Conservation (phyloP, 2,888 invertebrate species). For the Campaea margaritaria region DNA sequence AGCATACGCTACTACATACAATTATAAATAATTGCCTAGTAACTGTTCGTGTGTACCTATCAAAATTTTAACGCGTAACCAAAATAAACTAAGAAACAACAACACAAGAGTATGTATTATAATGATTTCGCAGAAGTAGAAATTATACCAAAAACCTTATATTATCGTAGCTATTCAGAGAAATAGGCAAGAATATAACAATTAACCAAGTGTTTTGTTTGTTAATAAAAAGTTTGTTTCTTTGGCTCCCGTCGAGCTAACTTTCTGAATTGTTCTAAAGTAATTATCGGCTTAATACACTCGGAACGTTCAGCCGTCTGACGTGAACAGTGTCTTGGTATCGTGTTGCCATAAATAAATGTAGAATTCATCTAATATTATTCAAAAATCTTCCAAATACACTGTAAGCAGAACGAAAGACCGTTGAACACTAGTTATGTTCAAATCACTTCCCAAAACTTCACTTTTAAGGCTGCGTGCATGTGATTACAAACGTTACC, state of each 20-base stretch:
- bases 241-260: constrained; percentile 64
- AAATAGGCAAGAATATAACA: constrained; percentile 61
- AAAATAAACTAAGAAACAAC: too few species aligned
- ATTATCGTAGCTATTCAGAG: constrained; percentile 20
- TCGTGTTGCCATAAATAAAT: neutral
- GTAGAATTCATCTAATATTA: neutral
- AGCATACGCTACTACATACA: too few species aligned
- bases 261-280: constrained; percentile 81
- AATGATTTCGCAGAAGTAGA: neutral
- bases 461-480: too few species aligned
- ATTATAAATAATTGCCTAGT: too few species aligned
- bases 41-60: too few species aligned
- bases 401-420: too few species aligned
- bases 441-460: too few species aligned
- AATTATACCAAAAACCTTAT: neutral
- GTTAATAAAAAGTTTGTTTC: constrained; percentile 72
- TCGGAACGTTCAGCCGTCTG: constrained; percentile 54
- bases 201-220: constrained; percentile 71
- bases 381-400: too few species aligned
- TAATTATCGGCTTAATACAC: constrained; percentile 84
- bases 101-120: too few species aligned
- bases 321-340: constrained; percentile 45
- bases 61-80: too few species aligned
- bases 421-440: too few species aligned
- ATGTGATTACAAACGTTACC: too few species aligned